Evolutionary conservation across 2,888 invertebrate genomes (phyloP).

Genomic region (Eupithecia subumbrata): DNA sequence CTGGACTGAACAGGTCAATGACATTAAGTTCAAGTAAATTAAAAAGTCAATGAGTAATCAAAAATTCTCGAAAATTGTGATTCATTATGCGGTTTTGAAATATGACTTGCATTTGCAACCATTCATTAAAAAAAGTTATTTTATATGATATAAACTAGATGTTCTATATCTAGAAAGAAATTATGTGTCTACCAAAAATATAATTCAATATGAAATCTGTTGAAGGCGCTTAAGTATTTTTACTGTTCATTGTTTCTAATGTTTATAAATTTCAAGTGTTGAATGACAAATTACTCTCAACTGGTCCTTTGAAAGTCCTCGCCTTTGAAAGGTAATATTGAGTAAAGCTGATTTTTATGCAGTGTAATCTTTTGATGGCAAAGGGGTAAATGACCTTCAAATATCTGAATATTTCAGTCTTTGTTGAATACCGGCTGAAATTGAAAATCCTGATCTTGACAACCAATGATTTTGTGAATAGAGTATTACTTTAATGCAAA

Average conservation of each 20-base stretch:
- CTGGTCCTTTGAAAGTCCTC: too few relatives aligned
- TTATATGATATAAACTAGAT: too few relatives aligned
- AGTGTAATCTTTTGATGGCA: background rate
- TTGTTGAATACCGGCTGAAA: too few relatives aligned
- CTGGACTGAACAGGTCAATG: conserved; percentile 17
- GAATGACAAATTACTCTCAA: background rate
- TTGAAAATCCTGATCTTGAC: too few relatives aligned
- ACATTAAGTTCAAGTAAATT: conserved; percentile 23
- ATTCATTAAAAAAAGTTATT: background rate
- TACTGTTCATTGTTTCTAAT: background rate
- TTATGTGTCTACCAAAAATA: too few relatives aligned
- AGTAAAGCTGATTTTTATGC: background rate
- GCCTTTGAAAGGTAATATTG: too few relatives aligned
- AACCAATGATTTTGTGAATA: too few relatives aligned
- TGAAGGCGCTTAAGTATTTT: background rate
- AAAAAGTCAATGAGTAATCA: conserved; percentile 25
- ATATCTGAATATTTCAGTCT: too few relatives aligned
- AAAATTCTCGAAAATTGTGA: conserved; percentile 15
- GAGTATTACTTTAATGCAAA: too few relatives aligned
- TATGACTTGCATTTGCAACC: conserved; percentile 1
- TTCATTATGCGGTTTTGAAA: conserved; percentile 21
- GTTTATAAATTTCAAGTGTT: background rate
- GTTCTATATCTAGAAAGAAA: too few relatives aligned
- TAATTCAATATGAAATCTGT: background rate
- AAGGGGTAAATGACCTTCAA: background rate